A percentile compares a stretch with the other conserved stretches of the same genome.
Evolutionary conservation across 2,888 invertebrate genomes (phyloP).

Genomic region (Punctoribates punctum): DNA sequence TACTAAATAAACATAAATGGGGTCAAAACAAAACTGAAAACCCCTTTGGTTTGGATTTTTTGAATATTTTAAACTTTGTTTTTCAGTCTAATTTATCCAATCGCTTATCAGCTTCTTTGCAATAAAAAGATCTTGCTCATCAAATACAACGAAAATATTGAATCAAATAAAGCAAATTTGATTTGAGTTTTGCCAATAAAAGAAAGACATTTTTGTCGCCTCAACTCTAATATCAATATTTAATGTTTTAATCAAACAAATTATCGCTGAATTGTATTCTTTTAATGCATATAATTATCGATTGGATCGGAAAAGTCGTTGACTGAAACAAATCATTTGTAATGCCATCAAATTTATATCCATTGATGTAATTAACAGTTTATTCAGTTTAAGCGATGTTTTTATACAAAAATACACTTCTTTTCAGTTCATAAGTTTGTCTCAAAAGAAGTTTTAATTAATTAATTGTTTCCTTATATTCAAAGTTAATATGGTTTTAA

Average conservation of each 20-base stretch:
- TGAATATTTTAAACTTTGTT: neutral
- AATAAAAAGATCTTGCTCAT: no score
- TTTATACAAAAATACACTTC: neutral
- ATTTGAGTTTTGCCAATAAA: no score
- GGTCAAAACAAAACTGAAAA: neutral
- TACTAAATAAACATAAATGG: neutral
- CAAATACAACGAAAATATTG: neutral
- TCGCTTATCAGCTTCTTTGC: no score
- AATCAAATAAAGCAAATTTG: neutral
- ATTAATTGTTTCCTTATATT: neutral
- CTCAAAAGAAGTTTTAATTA: neutral
- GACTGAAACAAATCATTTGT: neutral
- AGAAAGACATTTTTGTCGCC: no score
- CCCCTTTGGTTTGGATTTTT: neutral
- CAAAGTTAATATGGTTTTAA: neutral
- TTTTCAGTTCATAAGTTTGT: conserved; percentile 3
- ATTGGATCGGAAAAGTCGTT: neutral
- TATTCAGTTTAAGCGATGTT: neutral
- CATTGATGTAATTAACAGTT: neutral
- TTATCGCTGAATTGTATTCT: no score
- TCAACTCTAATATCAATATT: no score
- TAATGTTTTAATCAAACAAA: no score
- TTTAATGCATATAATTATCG: neutral
- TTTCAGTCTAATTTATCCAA: no score
- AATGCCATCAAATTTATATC: neutral